Conservation (phyloP, 1,140 invertebrate species). For the Aphaenogaster floridana region DNA sequence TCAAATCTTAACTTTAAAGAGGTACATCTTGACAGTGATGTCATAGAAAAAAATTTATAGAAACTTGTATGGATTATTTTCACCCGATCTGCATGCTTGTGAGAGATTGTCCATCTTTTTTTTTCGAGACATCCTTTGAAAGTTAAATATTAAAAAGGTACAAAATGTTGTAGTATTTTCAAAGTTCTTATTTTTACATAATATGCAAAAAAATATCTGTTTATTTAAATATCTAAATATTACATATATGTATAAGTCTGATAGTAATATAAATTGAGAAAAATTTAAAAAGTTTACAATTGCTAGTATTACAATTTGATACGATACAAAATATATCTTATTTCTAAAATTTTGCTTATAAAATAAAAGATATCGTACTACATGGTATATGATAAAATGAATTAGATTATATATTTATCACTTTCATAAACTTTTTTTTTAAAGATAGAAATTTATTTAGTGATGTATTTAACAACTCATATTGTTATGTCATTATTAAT, state of each 20-base stretch:
- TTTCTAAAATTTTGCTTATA: neutral
- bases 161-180: neutral
- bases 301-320: neutral
- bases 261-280: neutral
- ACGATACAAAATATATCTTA: neutral
- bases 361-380: neutral
- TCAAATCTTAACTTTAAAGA: too few species aligned
- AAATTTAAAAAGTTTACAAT: neutral
- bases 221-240: neutral
- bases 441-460: constrained; percentile 5
- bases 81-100: too few species aligned
- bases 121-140: neutral
- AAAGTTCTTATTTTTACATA: neutral
- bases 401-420: neutral
- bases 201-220: neutral
- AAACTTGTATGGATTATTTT: too few species aligned
- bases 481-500: neutral
- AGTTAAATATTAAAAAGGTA: neutral
- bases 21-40: too few species aligned
- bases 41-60: too few species aligned
- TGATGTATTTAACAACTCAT: neutral
- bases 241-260: neutral
- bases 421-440: neutral
- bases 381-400: neutral
- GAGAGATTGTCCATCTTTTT: too few species aligned